These are phyloP conservation scores for Enteromius thamalakanensis DNA, from an alignment of 2,797 vertebrate species.

Conservation along the genomic window DNA sequence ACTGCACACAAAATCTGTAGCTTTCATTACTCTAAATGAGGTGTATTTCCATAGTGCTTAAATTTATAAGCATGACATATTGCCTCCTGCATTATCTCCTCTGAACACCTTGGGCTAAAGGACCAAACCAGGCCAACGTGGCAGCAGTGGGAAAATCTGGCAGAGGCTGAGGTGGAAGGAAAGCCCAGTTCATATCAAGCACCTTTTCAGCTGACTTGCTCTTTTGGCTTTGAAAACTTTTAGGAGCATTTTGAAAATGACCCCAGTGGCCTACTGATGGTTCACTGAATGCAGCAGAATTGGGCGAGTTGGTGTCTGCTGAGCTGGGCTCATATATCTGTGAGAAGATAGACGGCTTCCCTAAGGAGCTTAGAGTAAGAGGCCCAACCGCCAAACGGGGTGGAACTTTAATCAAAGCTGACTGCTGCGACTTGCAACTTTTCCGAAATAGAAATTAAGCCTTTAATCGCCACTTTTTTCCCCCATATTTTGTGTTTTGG, in stretches of 20 bases:
- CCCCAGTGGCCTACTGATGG: conserved; percentile 39
- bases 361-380: conserved; percentile 64
- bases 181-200: conserved; percentile 34
- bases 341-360: conserved; percentile 57
- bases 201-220: conserved; percentile 41
- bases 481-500: conserved; percentile 50
- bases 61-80: conserved; percentile 32
- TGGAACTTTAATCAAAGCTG: conserved; percentile 54
- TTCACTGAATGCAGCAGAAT: conserved; percentile 43
- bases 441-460: conserved; percentile 61
- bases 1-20: neutral
- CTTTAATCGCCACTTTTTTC: conserved; percentile 52
- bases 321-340: conserved; percentile 53
- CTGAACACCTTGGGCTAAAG: conserved; percentile 54
- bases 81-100: conserved; percentile 52
- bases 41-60: neutral
- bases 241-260: conserved; percentile 55
- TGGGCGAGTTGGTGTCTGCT: conserved; percentile 44
- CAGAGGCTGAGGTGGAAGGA: conserved; percentile 38
- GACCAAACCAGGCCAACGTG: conserved; percentile 31
- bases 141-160: conserved; percentile 40
- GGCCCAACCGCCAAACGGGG: conserved; percentile 50
- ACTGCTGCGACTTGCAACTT: conserved; percentile 59
- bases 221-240: conserved; percentile 51
- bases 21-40: conserved; percentile 30